Evolutionary conservation across 2,797 vertebrate genomes (phyloP).

Genomic region (Serranus cabrilla): DNA sequence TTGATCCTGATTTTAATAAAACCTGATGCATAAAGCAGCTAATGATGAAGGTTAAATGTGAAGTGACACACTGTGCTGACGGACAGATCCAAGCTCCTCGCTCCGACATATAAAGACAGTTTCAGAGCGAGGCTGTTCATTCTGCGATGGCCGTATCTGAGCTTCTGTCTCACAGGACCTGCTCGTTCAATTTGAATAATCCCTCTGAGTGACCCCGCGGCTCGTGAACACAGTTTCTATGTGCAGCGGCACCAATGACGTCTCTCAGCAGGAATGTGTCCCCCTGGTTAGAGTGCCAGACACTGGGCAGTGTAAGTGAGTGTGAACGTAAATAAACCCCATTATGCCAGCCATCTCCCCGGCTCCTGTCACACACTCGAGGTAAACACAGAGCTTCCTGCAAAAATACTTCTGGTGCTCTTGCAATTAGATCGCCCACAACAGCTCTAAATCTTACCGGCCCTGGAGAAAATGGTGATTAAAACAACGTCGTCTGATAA

Average conservation of each 20-base stretch:
- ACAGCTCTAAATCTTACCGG: conserved; percentile 85
- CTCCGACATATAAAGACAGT: conserved; percentile 39
- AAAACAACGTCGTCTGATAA: conserved; percentile 82
- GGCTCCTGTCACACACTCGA: conserved; percentile 92
- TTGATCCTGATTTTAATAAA: conserved; percentile 5
- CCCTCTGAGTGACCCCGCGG: conserved; percentile 65
- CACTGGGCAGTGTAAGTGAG: conserved; percentile 93
- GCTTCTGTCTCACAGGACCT: conserved; percentile 55
- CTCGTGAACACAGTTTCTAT: conserved; percentile 76
- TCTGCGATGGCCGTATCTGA: conserved; percentile 50
- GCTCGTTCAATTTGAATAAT: conserved; percentile 70
- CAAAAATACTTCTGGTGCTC: conserved; percentile 88
- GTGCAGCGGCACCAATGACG: conserved; percentile 84
- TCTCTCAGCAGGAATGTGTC: conserved; percentile 90
- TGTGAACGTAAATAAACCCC: conserved; percentile 98
- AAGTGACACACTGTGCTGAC: conserved; percentile 27
- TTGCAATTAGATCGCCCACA: conserved; percentile 88
- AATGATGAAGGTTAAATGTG: conserved; percentile 20
- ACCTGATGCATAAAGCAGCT: not conserved
- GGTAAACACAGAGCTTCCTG: conserved; percentile 97
- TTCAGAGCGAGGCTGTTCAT: conserved; percentile 40
- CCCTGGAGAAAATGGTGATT: conserved; percentile 77
- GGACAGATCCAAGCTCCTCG: conserved; percentile 9
- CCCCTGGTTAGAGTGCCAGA: conserved; percentile 91
- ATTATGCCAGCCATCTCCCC: conserved; percentile 93